phyloP scores from a whole-genome alignment of 2,113 vertebrate genomes.

The Anarrhichthys ocellatus region DNA sequence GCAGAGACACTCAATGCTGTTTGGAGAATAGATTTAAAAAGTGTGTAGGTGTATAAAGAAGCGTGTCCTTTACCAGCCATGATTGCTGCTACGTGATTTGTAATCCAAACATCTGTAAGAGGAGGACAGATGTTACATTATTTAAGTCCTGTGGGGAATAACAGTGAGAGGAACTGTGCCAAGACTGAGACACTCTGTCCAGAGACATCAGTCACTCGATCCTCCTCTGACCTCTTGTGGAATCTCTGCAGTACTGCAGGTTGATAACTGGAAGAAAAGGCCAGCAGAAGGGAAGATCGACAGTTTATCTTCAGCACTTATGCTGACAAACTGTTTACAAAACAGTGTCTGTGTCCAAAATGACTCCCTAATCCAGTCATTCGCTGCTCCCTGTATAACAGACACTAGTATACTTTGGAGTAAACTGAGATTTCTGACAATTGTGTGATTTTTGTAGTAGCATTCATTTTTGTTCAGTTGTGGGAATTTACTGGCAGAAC shows the following conservation, averaged over 20 bases:
- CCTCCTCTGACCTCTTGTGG: conserved; percentile 70
- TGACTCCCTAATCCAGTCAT: background rate
- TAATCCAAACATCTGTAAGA: conserved; percentile 35
- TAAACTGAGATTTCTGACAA: background rate
- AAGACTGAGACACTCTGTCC: background rate
- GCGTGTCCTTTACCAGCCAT: background rate
- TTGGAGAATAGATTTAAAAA: background rate
- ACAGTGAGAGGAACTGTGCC: background rate
- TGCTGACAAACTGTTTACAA: background rate
- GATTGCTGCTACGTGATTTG: background rate
- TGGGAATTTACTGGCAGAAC: background rate
- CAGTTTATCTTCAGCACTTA: background rate
- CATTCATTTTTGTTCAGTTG: background rate
- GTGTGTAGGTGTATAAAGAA: background rate
- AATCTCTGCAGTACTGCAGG: conserved; percentile 43
- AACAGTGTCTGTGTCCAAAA: background rate
- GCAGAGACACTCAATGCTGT: background rate
- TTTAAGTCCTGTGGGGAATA: background rate
- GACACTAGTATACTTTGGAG: background rate
- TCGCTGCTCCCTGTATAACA: background rate
- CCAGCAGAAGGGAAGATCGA: background rate
- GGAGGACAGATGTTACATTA: conserved; percentile 28
- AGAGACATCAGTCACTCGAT: background rate
- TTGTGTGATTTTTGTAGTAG: background rate
- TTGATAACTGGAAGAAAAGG: background rate